Conservation (phyloP, 1,140 invertebrate species). For the Schlechtendalia chinensis region DNA sequence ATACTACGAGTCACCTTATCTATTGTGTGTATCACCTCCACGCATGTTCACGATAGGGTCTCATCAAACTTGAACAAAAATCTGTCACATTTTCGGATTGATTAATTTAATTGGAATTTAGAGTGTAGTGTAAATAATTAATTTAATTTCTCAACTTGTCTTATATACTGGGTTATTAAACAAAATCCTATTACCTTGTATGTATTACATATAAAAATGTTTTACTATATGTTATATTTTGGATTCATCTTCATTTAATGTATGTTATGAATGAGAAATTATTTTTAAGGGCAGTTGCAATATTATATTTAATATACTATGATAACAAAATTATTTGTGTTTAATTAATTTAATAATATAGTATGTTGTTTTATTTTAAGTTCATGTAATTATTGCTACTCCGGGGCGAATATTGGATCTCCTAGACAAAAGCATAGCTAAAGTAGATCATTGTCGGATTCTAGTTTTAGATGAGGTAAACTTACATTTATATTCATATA, state of each 20-base stretch:
- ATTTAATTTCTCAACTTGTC: no score
- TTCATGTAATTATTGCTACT: conserved; percentile 98
- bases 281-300: conserved; percentile 16
- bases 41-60: no score
- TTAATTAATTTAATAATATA: no score
- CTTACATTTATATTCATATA: background rate
- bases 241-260: conserved; percentile 27
- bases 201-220: background rate
- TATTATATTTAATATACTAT: background rate
- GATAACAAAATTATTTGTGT: background rate
- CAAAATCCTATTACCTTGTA: no score
- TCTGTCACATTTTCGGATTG: no score
- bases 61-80: no score
- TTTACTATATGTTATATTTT: conserved; percentile 27
- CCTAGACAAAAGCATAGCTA: conserved; percentile 98
- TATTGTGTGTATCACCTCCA: no score
- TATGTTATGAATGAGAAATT: conserved; percentile 5
- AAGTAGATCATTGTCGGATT: conserved; percentile 94
- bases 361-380: conserved; percentile 62
- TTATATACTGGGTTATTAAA: no score
- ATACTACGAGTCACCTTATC: no score
- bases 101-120: no score
- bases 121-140: no score
- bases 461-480: conserved; percentile 88
- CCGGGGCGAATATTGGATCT: conserved; percentile 98